Evolutionary conservation across 1,140 invertebrate genomes (phyloP).

Genomic region (Andrena cerasifolii): DNA sequence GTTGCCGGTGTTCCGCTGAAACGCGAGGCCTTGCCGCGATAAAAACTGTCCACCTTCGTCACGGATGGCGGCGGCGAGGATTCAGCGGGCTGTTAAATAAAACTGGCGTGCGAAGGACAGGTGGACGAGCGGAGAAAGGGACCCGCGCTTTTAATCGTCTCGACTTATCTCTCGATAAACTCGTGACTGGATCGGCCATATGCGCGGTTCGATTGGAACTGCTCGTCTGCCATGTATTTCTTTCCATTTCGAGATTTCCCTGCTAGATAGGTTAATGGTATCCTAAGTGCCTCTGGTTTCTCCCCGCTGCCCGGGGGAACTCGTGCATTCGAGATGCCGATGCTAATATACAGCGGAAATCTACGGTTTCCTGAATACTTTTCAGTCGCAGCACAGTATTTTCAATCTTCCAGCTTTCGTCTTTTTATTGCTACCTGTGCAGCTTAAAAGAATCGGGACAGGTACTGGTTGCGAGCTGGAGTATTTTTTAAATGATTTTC

Average conservation of each 20-base stretch:
- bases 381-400: too few relatives aligned
- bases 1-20: conserved; percentile 53
- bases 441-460: too few relatives aligned
- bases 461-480: too few relatives aligned
- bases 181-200: conserved; percentile 55
- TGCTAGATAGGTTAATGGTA: conserved; percentile 24
- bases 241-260: conserved; percentile 43
- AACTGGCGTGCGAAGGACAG: conserved; percentile 54
- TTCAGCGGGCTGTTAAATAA: conserved; percentile 46
- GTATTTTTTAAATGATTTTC: too few relatives aligned
- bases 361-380: too few relatives aligned
- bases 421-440: too few relatives aligned
- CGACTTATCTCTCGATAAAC: conserved; percentile 69
- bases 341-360: too few relatives aligned
- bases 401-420: too few relatives aligned
- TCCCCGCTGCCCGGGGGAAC: too few relatives aligned
- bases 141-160: conserved; percentile 55
- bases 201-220: conserved; percentile 55
- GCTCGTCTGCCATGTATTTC: conserved; percentile 39
- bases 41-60: conserved; percentile 52
- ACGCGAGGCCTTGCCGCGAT: conserved; percentile 54
- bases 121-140: conserved; percentile 50
- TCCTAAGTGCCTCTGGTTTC: too few relatives aligned
- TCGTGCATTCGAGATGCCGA: too few relatives aligned
- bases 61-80: conserved; percentile 37